These are phyloP conservation scores for Chalcis sispes DNA, from an alignment of 2,888 invertebrate genomes.

Conservation along the genomic window DNA sequence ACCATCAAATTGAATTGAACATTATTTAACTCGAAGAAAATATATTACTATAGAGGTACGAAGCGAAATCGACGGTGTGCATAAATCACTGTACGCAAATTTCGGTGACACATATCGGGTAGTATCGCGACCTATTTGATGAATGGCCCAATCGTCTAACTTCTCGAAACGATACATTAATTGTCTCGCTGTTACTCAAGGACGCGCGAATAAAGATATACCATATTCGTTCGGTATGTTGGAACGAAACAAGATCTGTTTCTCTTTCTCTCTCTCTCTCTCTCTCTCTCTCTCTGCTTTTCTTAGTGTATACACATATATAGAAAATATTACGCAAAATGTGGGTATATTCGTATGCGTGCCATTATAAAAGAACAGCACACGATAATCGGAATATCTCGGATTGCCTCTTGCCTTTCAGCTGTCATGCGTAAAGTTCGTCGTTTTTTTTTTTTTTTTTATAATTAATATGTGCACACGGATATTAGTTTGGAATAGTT, in stretches of 20 bases:
- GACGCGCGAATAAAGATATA: constrained; percentile 3
- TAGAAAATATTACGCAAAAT: constrained; percentile 17
- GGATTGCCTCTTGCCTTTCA: constrained; percentile 28
- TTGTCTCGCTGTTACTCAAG: not conserved
- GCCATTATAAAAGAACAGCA: constrained; percentile 4
- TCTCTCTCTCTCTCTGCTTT: too few species aligned
- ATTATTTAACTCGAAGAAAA: too few species aligned
- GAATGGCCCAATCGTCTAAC: not conserved
- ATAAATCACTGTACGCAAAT: too few species aligned
- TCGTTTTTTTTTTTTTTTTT: not conserved
- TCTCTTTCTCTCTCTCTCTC: too few species aligned
- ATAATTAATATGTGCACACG: constrained; percentile 33
- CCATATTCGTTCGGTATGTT: too few species aligned
- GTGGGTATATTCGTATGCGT: not conserved
- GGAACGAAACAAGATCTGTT: too few species aligned
- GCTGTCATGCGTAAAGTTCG: constrained; percentile 13
- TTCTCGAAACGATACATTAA: too few species aligned
- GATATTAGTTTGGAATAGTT: not conserved
- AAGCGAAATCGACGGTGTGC: too few species aligned
- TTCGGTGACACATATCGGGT: too few species aligned
- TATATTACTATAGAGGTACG: too few species aligned
- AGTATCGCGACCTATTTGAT: too few species aligned
- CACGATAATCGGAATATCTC: constrained; percentile 28
- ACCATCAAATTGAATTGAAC: too few species aligned
- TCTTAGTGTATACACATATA: not conserved